A percentile compares a stretch with the other conserved stretches of the same genome.
Evolutionary conservation across 2,888 invertebrate species (phyloP).

Genomic region (Eristalis arbustorum): DNA sequence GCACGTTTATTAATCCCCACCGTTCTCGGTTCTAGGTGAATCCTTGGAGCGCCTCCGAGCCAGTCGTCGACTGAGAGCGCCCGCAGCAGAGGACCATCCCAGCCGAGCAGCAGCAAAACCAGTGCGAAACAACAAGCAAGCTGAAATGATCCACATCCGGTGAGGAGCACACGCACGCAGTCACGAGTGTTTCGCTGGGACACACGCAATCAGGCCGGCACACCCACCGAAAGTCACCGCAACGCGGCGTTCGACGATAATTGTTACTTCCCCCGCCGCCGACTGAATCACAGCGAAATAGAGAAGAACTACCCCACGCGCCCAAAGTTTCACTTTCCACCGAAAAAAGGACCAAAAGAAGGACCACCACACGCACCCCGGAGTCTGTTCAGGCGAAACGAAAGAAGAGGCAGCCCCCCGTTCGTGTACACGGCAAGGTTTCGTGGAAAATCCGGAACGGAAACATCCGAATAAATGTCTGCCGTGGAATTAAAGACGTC

Average conservation of each 20-base stretch:
- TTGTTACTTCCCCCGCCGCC: background rate
- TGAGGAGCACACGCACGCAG: slow-evolving; percentile 45
- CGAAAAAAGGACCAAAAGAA: slow-evolving; percentile 42
- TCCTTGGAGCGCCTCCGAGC: slow-evolving; percentile 42
- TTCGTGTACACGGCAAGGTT: background rate
- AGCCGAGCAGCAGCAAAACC: background rate
- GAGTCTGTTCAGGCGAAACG: background rate
- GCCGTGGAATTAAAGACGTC: slow-evolving; percentile 72
- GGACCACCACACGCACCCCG: background rate
- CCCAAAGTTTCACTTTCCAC: background rate
- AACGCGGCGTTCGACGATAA: slow-evolving; percentile 32
- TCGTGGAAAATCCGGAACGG: slow-evolving; percentile 41
- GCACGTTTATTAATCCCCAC: slow-evolving; percentile 64
- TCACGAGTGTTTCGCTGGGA: slow-evolving; percentile 31
- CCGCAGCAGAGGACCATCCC: background rate
- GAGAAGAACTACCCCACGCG: slow-evolving; percentile 29
- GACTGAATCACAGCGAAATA: slow-evolving; percentile 13
- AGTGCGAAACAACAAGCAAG: slow-evolving; percentile 23
- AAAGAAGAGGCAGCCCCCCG: background rate
- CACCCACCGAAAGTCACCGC: slow-evolving; percentile 13
- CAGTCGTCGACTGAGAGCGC: slow-evolving; percentile 23
- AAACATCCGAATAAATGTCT: slow-evolving; percentile 71
- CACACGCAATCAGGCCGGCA: background rate
- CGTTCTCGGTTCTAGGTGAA: slow-evolving; percentile 64
- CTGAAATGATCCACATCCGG: slow-evolving; percentile 64